Conservation (phyloP, 1,140 invertebrate genomes). For the Microplitis demolitor region DNA sequence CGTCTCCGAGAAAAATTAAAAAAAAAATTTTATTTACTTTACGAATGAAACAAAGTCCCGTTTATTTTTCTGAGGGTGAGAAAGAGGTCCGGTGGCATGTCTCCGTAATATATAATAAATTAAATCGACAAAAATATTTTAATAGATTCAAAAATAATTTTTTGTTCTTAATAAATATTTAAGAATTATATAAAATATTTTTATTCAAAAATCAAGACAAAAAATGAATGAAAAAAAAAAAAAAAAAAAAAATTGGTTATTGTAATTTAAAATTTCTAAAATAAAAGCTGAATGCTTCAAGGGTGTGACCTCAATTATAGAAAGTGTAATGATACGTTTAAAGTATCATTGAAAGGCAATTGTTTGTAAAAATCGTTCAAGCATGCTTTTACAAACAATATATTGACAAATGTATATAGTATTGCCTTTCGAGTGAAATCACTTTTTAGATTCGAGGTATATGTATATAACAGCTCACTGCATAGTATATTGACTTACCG, state of each 20-base stretch:
- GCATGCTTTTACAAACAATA: neutral
- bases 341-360: constrained; percentile 4
- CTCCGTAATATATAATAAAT: too few species aligned
- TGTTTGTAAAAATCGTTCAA: neutral
- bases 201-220: neutral
- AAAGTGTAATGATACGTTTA: neutral
- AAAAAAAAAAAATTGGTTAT: neutral
- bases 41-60: too few species aligned
- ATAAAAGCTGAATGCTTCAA: neutral
- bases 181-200: too few species aligned
- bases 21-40: too few species aligned
- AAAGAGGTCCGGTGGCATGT: too few species aligned
- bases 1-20: too few species aligned
- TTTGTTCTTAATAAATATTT: too few species aligned
- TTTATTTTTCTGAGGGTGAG: too few species aligned
- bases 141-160: too few species aligned
- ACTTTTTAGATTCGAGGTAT: neutral
- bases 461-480: neutral
- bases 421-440: neutral
- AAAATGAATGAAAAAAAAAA: neutral
- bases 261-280: neutral
- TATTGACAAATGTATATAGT: neutral
- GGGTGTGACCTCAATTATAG: neutral
- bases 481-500: constrained; percentile 63
- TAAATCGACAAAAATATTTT: too few species aligned